Base-by-base conservation (phyloP, 2,888 invertebrate genomes). In the Pimpla rufipes region DNA sequence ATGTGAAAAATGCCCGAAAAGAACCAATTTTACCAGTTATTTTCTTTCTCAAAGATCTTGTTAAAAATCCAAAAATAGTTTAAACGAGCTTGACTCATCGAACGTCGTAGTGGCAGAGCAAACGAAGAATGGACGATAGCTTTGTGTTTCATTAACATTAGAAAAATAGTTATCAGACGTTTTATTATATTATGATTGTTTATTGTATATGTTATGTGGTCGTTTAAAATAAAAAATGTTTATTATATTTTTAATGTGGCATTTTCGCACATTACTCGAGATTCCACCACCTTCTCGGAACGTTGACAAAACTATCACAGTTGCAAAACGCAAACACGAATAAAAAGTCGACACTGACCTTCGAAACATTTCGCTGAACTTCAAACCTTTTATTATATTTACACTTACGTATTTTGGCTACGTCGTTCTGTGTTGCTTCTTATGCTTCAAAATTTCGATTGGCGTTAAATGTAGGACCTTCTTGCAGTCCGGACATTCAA, bases 401-500 rank as follows among this genome's bases (percentile, higher is more conserved):
- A 64, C 62, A 62, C 37, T 37, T 18, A 29, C 7, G 6, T 11
- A 10, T 29, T 57, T n/a, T 35, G 13, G 21, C 18, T 74, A 79
- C 18, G 18, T 67, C n/a, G 50, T 73, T 4, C 45, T 77, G 82
- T 94, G 94, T 87, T 93, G 94, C 90, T 96, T 97, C 91, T 96
- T 97, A 94, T 99, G 98, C 89, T 95, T 97, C 84, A 98, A 94
- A 91, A 98, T 96, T 92, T 98, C 98, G 23, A 97, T 96, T 4
- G 97, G 96, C 11, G 97, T 96, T 86, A 98, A 93, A 88, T 95
- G 94, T 79, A 98, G 93, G 5, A 94, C 95, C 87, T 95, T 94
- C 2, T 95, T 94, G 93, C 99, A 99, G 87, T 93, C 94, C 10
- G 95, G 94, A 92, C 99, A 99, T 87, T 95, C 95, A 93, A 95